Base-by-base conservation (phyloP, 1,140 invertebrate genomes). In the Cotesia vestalis region DNA sequence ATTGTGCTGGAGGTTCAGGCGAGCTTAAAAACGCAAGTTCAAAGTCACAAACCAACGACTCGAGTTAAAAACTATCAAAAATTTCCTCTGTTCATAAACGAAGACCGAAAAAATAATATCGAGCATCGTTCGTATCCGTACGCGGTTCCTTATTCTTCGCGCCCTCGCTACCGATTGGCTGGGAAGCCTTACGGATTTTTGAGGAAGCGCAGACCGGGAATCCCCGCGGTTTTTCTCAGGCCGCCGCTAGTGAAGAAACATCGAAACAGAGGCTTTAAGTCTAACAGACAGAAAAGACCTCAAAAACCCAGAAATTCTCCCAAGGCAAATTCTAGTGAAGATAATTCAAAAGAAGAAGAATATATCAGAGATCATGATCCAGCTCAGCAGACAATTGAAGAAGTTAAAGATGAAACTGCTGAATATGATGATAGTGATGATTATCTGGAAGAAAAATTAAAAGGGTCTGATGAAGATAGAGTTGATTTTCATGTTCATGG, bases 401-500 rank as follows among this genome's bases (percentile, higher is more conserved):
- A 46, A 27, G 77, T 74, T 20, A 71, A 60, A 9, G 35, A 72
- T 35, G 71, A 72, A 4, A 38, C 59, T 6, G 14, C 35, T 2
- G 3, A 40, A 40, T 2, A 80, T 62, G 82, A 85, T 71, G 78
- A 80, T 63, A 80, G 81, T 67, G 36, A 76, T 12, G 67, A 79
- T 27, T 60, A 80, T 46, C 66, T 72, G 71, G 67, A 27, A 76
- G 66, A 76, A 73, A 35, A 64, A 4, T 67, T 20, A 51, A 64
- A 72, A 77, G 76, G 66, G 66, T 72, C 80, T 59, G 84, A 83
- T 4, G 66, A 67, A 68, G 84, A 87, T 11, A 78, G 88, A 67
- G 79, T 89, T 68, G 86, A 89, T 72, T 90, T 89, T 83, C 90
- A 91, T 80, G 85, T 91, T 57, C 88, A 90, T 75, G 94, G 94